Percentiles rank a stretch among this genome's conserved stretches.
Evolutionary conservation across 2,113 vertebrate genomes (phyloP).

Genomic region (Scomber colias): DNA sequence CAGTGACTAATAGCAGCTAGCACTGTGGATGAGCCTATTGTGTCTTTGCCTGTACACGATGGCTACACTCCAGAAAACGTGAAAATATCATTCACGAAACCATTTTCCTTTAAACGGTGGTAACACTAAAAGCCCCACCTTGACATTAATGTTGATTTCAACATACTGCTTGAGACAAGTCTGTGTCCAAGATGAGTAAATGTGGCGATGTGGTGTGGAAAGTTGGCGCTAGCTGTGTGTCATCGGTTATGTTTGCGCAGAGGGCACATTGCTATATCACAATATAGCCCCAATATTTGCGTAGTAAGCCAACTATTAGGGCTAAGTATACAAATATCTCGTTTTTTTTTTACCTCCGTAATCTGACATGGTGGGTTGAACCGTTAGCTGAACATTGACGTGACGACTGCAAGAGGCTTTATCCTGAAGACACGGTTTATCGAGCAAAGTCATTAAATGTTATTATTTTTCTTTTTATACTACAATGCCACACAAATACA

Average conservation of each 20-base stretch:
- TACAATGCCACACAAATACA: not conserved
- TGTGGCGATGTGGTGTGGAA: not conserved
- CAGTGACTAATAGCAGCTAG: not conserved
- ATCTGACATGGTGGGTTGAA: not conserved
- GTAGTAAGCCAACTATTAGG: not conserved
- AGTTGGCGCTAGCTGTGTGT: not conserved
- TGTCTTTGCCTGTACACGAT: not conserved
- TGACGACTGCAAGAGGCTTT: not conserved
- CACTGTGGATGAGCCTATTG: conserved; percentile 33
- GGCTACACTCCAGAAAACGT: not conserved
- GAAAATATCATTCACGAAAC: not conserved
- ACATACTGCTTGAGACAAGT: not conserved
- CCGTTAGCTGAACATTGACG: not conserved
- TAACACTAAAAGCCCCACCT: not conserved
- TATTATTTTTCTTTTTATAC: not conserved
- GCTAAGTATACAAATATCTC: not conserved
- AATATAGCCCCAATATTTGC: not conserved
- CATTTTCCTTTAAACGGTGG: not conserved
- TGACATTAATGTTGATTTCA: not conserved
- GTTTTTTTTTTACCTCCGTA: not conserved
- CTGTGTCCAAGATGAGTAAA: not conserved
- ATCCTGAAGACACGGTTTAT: not conserved
- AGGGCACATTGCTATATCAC: not conserved
- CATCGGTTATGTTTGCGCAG: not conserved
- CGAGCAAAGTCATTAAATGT: not conserved